Evolutionary conservation across 2,113 vertebrate species (phyloP).

Genomic region (Daboia siamensis): DNA sequence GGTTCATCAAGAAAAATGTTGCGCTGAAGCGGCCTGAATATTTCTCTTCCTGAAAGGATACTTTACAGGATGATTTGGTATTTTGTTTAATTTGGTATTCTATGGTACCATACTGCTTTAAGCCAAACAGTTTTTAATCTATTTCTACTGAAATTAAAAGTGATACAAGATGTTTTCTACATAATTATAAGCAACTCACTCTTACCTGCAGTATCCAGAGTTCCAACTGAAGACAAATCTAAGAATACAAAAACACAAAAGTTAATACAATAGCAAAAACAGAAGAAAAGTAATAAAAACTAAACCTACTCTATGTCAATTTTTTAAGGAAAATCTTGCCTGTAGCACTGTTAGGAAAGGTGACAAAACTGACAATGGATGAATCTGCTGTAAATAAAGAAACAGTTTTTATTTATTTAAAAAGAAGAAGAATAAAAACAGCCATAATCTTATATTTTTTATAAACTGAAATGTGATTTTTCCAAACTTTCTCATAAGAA

Average conservation of each 20-base stretch:
- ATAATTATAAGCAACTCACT: conserved; percentile 5
- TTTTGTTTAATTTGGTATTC: not conserved
- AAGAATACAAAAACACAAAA: conserved; percentile 40
- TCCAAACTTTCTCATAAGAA: not conserved
- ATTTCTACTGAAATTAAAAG: not conserved
- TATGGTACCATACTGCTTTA: not conserved
- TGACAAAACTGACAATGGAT: conserved; percentile 54
- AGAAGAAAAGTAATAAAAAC: conserved; percentile 38
- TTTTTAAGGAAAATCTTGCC: conserved; percentile 61
- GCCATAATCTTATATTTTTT: not conserved
- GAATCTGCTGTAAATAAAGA: conserved; percentile 29
- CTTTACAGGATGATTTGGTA: not conserved
- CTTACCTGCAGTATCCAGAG: conserved; percentile 54
- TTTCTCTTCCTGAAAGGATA: not conserved
- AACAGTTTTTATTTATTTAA: not conserved
- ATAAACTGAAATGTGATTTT: not conserved
- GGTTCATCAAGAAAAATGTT: not conserved
- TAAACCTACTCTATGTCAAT: conserved; percentile 31
- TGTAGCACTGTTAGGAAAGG: conserved; percentile 56
- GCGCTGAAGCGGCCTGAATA: not conserved
- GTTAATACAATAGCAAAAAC: conserved; percentile 33
- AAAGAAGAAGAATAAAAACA: conserved; percentile 9
- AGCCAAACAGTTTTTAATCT: not conserved
- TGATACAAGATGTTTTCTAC: not conserved
- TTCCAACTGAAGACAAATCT: conserved; percentile 44